These are phyloP conservation scores for Pogonomyrmex californicus DNA, from an alignment of 1,140 invertebrate genomes.

Conservation along the genomic window DNA sequence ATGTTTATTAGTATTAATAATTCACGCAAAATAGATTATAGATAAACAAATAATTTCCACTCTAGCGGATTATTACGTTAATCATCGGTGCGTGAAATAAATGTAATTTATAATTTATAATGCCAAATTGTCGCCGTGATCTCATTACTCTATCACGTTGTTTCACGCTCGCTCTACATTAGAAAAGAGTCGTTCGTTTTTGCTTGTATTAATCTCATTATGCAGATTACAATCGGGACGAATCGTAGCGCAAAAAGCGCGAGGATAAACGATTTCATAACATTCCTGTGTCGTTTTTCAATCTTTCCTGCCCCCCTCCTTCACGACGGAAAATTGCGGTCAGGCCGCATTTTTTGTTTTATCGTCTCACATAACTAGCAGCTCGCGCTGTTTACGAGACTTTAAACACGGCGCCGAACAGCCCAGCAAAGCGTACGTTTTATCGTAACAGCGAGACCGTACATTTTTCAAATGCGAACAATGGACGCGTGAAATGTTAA, in stretches of 20 bases:
- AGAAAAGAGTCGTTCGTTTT: background rate
- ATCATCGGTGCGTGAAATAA: background rate
- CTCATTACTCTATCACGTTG: background rate
- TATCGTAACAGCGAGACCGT: constrained; percentile 54
- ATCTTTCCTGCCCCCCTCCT: constrained; percentile 9
- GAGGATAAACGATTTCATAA: constrained; percentile 56
- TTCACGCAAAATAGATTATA: background rate
- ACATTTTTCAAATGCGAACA: constrained; percentile 59
- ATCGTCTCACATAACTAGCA: constrained; percentile 58
- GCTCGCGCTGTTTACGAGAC: constrained; percentile 55
- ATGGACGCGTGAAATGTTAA: constrained; percentile 57
- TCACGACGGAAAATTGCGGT: constrained; percentile 46
- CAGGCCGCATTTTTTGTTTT: constrained; percentile 57
- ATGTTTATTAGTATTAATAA: background rate
- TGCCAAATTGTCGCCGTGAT: background rate
- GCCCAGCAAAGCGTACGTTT: constrained; percentile 56
- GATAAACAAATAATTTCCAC: constrained; percentile 1
- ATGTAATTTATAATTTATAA: background rate
- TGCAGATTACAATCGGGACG: constrained; percentile 14
- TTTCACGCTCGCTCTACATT: background rate
- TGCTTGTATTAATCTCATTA: constrained; percentile 17
- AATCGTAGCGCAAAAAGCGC: constrained; percentile 16
- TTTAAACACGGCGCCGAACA: constrained; percentile 56
- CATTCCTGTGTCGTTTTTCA: constrained; percentile 2
- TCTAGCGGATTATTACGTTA: background rate